Evolutionary conservation across 1,140 invertebrate species (phyloP).

Genomic region (Tetramorium simillimum): DNA sequence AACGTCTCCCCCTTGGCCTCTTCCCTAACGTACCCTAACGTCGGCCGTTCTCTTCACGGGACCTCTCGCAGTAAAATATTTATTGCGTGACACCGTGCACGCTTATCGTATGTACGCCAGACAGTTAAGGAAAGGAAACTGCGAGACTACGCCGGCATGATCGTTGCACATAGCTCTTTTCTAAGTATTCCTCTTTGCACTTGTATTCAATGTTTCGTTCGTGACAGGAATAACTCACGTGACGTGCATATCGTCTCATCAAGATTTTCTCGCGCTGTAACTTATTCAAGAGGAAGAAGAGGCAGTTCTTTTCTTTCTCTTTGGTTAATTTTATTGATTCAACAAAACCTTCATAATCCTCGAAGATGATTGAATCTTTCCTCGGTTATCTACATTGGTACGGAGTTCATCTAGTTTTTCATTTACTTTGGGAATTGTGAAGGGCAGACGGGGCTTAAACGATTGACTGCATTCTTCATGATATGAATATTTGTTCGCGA

Average conservation of each 20-base stretch:
- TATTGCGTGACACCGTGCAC: conserved; percentile 64
- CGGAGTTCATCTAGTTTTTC: conserved; percentile 8
- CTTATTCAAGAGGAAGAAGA: neutral
- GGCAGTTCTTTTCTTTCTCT: neutral
- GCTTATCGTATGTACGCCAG: conserved; percentile 70
- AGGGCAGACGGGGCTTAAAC: neutral
- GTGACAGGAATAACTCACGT: conserved; percentile 8
- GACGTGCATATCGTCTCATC: neutral
- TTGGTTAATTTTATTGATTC: conserved; percentile 16
- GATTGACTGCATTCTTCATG: conserved; percentile 26
- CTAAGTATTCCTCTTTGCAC: neutral
- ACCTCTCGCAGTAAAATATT: conserved; percentile 72
- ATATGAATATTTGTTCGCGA: conserved; percentile 35
- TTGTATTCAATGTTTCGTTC: conserved; percentile 10
- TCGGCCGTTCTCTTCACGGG: neutral
- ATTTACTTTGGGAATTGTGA: neutral
- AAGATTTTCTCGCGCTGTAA: neutral
- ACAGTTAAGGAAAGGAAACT: conserved; percentile 62
- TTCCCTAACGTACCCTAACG: neutral
- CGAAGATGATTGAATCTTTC: neutral
- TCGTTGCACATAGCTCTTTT: conserved; percentile 4
- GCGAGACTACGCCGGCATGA: neutral
- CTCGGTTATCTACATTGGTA: neutral
- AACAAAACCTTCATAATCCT: neutral
- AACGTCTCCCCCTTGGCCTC: neutral